Evolutionary conservation across 2,113 vertebrate genomes (phyloP).

Genomic region (Pterophyllum scalare): DNA sequence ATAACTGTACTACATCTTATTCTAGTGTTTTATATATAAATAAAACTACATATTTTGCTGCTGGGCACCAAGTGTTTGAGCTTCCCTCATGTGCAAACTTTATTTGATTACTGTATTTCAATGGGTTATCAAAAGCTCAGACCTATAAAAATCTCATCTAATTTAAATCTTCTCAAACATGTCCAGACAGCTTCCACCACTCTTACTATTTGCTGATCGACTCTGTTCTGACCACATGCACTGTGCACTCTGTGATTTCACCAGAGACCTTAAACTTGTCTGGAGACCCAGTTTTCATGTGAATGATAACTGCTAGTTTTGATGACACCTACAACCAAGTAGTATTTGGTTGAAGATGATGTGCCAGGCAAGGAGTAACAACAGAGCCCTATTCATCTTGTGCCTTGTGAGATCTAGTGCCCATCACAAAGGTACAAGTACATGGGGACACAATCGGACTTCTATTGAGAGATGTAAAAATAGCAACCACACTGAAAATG

Average conservation of each 20-base stretch:
- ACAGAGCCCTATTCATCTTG: too few species aligned
- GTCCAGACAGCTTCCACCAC: neutral
- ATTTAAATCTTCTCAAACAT: neutral
- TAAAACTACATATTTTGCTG: neutral
- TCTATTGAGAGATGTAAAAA: neutral
- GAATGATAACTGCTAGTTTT: neutral
- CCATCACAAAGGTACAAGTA: neutral
- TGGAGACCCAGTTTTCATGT: neutral
- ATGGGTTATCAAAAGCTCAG: neutral
- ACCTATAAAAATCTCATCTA: neutral
- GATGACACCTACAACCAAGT: neutral
- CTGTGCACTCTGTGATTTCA: neutral
- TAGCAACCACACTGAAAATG: constrained; percentile 2
- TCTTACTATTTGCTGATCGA: neutral
- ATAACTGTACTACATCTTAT: neutral
- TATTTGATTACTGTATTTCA: neutral
- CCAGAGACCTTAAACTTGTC: neutral
- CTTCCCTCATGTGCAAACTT: accelerated
- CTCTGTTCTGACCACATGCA: neutral
- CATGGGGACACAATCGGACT: neutral
- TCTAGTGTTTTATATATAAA: neutral
- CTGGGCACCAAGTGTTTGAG: neutral
- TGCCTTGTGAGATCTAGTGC: too few species aligned
- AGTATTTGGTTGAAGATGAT: neutral
- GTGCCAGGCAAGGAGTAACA: neutral